phyloP scores from a whole-genome alignment of 2,797 vertebrate species.

The Xerus rutilus region DNA sequence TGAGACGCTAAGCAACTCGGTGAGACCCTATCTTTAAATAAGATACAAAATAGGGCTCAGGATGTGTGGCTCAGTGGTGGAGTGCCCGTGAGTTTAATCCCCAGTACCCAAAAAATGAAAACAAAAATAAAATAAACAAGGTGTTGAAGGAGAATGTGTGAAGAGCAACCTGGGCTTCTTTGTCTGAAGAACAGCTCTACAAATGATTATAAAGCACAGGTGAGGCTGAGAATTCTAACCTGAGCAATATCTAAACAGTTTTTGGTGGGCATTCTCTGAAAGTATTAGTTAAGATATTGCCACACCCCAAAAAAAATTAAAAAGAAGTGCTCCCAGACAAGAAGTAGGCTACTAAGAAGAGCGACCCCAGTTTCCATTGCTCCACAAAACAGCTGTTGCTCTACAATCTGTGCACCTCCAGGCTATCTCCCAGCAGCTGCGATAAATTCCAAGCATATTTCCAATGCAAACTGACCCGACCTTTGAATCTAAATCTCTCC shows the following conservation, averaged over 20 bases:
- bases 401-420: slow-evolving; percentile 73
- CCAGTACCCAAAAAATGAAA: no score
- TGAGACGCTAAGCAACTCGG: no score
- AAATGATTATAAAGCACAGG: neutral
- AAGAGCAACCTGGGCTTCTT: neutral
- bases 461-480: slow-evolving; percentile 82
- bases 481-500: slow-evolving; percentile 80
- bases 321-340: slow-evolving; percentile 51
- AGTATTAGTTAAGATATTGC: slow-evolving; percentile 68
- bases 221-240: neutral
- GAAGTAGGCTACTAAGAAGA: slow-evolving; percentile 53
- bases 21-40: no score
- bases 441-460: slow-evolving; percentile 84
- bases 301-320: slow-evolving; percentile 12
- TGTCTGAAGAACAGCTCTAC: neutral
- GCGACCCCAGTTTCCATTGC: slow-evolving; percentile 15
- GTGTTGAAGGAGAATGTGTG: neutral
- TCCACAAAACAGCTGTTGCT: slow-evolving; percentile 58
- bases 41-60: no score
- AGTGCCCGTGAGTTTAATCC: no score
- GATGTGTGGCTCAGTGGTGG: no score
- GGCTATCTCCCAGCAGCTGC: slow-evolving; percentile 76
- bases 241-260: slow-evolving; percentile 61
- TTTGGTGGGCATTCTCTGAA: slow-evolving; percentile 70
- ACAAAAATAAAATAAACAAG: no score